Evolutionary conservation across 2,113 vertebrate genomes (phyloP).

Genomic region (Chamaea fasciata): DNA sequence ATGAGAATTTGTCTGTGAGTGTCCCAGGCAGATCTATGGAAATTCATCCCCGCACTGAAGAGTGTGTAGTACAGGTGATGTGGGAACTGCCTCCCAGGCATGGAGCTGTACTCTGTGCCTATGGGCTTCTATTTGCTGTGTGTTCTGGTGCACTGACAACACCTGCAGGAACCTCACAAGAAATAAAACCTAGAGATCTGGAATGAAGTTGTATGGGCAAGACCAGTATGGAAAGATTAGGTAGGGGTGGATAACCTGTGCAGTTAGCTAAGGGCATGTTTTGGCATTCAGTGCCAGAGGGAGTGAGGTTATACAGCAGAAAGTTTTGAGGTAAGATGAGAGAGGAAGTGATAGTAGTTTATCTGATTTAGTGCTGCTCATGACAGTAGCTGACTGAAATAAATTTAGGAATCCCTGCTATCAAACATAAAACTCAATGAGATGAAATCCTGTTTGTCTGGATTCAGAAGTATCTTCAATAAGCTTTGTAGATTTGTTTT

Average conservation of each 20-base stretch:
- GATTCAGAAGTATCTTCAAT: not conserved
- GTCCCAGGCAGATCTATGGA: not conserved
- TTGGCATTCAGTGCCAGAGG: not conserved
- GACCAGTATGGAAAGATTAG: not conserved
- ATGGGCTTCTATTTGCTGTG: fast-evolving
- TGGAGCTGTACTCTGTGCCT: not conserved
- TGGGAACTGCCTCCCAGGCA: not conserved
- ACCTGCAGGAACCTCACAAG: not conserved
- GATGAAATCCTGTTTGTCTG: not conserved
- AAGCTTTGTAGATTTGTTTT: not conserved
- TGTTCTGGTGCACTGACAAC: not conserved
- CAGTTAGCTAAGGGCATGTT: not conserved
- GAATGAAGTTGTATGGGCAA: not conserved
- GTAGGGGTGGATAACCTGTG: not conserved
- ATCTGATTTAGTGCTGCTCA: not conserved
- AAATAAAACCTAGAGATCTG: not conserved
- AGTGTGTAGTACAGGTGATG: not conserved
- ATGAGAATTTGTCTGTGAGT: not conserved
- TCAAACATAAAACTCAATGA: not conserved
- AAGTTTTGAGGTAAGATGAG: not conserved
- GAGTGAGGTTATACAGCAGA: not conserved
- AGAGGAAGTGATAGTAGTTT: not conserved
- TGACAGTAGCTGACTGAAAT: not conserved
- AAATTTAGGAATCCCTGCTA: not conserved
- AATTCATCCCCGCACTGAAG: not conserved